A percentile compares a stretch with the other conserved stretches of the same genome.
Conservation (phyloP, 2,113 vertebrate species). For the Bos indicus region DNA sequence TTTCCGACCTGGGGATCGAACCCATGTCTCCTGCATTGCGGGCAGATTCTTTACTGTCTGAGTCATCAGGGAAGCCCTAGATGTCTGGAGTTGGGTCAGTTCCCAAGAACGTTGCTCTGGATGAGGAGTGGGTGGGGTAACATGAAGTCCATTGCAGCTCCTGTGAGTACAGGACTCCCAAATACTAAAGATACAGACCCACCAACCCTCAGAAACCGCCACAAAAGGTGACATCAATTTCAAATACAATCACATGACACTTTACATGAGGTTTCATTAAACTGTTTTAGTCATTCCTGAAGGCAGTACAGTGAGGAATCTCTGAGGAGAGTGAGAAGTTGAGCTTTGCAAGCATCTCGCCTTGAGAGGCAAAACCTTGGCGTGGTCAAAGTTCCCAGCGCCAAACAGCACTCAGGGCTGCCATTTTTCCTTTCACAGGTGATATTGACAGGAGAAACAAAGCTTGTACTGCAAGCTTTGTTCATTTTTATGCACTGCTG, state of each 20-base stretch:
- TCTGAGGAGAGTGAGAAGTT: neutral
- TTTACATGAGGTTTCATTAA: neutral
- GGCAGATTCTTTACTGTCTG: neutral
- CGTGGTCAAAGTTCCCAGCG: neutral
- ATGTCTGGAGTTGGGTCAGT: neutral
- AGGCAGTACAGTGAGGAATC: neutral
- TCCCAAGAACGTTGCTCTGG: neutral
- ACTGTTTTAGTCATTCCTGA: neutral
- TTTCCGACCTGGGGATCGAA: neutral
- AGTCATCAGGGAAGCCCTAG: neutral
- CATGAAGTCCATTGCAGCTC: neutral
- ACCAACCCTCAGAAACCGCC: neutral
- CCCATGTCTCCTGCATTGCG: rapidly evolving
- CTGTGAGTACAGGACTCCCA: neutral
- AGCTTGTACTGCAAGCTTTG: neutral
- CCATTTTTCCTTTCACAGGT: neutral
- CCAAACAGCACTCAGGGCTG: neutral
- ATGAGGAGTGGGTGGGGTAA: neutral
- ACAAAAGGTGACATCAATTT: neutral
- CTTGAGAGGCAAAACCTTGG: neutral
- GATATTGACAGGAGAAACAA: neutral
- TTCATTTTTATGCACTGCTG: neutral
- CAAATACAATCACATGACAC: neutral
- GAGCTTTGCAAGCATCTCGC: neutral
- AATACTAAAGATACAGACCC: neutral